phyloP scores from a whole-genome alignment of 2,113 vertebrate species.

The Sphyrna mokarran region DNA sequence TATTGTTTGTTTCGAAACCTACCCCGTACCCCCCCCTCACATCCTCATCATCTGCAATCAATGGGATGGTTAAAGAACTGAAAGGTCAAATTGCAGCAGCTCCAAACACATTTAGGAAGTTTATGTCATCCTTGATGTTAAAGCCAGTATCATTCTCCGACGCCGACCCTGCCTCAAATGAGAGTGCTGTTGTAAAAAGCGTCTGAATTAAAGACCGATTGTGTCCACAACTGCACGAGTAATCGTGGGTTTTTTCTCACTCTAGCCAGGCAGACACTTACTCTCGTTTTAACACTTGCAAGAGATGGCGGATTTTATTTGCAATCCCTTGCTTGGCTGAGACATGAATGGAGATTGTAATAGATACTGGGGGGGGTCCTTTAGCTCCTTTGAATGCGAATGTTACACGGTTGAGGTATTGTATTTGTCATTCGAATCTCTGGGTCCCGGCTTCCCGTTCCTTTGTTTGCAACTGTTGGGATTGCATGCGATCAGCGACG shows the following conservation, averaged over 20 bases:
- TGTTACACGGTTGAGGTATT: background rate
- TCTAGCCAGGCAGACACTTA: background rate
- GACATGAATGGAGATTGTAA: background rate
- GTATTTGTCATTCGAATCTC: background rate
- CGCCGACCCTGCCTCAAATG: background rate
- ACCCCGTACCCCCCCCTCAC: no score
- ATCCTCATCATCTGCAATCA: background rate
- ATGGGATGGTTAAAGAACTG: no score
- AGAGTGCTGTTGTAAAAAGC: background rate
- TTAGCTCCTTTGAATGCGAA: no score
- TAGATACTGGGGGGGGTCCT: background rate
- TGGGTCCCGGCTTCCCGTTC: background rate
- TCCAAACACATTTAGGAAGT: background rate
- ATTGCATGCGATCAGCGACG: background rate
- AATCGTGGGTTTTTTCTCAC: no score
- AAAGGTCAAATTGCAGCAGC: background rate
- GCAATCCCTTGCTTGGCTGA: background rate
- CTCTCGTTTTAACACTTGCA: background rate
- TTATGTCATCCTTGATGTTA: background rate
- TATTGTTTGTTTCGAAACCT: background rate
- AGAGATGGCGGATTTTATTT: background rate
- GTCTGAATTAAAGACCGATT: no score
- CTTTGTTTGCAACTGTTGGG: conserved; percentile 1
- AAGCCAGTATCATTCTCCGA: background rate
- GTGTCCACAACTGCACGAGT: background rate